Base-by-base conservation (phyloP, 2,888 invertebrate genomes). In the Drosophila limbata region DNA sequence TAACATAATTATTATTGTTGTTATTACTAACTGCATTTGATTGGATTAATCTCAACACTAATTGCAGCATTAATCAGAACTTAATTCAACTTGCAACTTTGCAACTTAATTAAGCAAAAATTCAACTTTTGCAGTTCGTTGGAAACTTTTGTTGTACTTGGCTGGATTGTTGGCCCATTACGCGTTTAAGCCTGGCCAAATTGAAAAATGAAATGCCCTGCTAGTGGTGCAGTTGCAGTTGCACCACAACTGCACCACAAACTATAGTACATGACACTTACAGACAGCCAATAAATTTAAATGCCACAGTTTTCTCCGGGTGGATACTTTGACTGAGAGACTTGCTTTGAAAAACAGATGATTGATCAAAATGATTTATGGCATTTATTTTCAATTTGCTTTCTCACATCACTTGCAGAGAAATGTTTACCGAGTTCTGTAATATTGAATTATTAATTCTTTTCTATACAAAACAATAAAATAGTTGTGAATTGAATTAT, bases 11-110 rank as follows among this genome's bases (percentile, higher is more conserved):
- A 25, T 25, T 25, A 5, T 25, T 25, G 6, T 25, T 25, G 1
- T 25, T 25, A 25, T 79, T 63, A 39, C 71, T 63, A 37, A 61
- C 51, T 47, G 66, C 60, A 75, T 63, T 61, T 67, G 64, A 76
- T 76, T 69, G 65, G 55, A 73, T 70, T 84, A 66, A 67, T 75
- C 62, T 50, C 8, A n/a, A 19, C 69, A 66, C 52, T 84, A 79
- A 88, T 79, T 82, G 62, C 66, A 62, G 48, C 48, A 73, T 68
- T 70, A 53, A 64, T 57, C 28, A 64, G 28, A 25, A 5, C 19
- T 10, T 15, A 3, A 48, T 28, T 52, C 31, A 57, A 39, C 25
- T 44, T 68, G 37, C 33, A 52, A 25, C 25, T 39, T 53, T 21
- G 37, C 44, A 62, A 25, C 52, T 67, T 70, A 79, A 87, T 72